These are phyloP conservation scores for Drosophila quinaria DNA, from an alignment of 2,888 invertebrate species.

Conservation along the genomic window DNA sequence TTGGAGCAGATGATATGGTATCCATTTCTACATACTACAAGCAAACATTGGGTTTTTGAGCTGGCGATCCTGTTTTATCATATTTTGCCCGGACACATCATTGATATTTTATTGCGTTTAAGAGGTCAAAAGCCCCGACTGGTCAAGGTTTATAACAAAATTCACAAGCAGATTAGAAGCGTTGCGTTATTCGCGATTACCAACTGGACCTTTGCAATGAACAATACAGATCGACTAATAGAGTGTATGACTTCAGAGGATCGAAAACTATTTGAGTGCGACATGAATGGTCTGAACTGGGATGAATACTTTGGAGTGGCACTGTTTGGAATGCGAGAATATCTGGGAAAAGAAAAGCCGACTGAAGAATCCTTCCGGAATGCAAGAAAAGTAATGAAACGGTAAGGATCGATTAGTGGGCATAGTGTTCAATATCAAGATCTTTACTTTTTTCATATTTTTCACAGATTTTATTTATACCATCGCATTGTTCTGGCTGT, in stretches of 20 bases:
- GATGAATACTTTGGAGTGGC: conserved; percentile 85
- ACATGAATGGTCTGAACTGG: conserved; percentile 91
- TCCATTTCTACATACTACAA: neutral
- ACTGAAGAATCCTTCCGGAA: conserved; percentile 12
- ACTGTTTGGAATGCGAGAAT: conserved; percentile 90
- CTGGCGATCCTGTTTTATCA: conserved; percentile 88
- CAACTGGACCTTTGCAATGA: conserved; percentile 90
- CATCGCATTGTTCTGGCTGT: neutral
- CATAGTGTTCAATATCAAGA: neutral
- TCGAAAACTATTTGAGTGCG: conserved; percentile 89
- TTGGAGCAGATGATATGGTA: conserved; percentile 12
- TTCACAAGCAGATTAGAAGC: conserved; percentile 93
- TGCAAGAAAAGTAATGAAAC: neutral
- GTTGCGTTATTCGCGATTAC: conserved; percentile 91
- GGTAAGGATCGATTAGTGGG: neutral
- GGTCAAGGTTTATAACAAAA: conserved; percentile 91
- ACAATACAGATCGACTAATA: conserved; percentile 86
- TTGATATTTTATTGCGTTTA: conserved; percentile 85
- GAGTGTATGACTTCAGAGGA: conserved; percentile 83
- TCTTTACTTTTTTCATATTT: neutral
- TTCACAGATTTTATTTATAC: neutral
- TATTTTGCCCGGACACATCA: conserved; percentile 88
- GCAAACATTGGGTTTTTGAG: conserved; percentile 52
- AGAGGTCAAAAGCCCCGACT: conserved; percentile 84
- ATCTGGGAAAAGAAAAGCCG: conserved; percentile 86